These are phyloP conservation scores for Paguma larvata DNA, from an alignment of 2,797 vertebrate species.

Conservation along the genomic window DNA sequence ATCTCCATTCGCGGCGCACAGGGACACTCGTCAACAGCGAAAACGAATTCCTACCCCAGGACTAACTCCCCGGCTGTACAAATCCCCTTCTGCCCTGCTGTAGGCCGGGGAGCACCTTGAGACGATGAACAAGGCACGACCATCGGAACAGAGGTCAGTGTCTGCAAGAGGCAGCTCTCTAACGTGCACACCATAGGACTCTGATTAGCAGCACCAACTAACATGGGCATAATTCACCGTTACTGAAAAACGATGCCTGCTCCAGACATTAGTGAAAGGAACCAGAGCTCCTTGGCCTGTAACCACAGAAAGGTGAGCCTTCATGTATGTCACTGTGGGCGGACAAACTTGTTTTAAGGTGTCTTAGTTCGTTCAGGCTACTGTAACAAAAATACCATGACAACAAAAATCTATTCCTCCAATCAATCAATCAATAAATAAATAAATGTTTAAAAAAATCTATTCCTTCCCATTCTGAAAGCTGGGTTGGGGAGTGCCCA, in stretches of 20 bases:
- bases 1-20: background rate
- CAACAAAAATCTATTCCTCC: background rate
- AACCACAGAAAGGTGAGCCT: background rate
- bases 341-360: background rate
- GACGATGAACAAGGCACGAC: conserved; percentile 25
- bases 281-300: background rate
- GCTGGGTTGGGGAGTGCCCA: background rate
- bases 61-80: background rate
- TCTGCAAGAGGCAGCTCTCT: conserved; percentile 14
- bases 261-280: background rate
- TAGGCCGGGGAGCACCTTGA: background rate
- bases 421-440: too few species aligned
- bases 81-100: background rate
- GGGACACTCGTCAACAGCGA: background rate
- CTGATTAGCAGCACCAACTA: background rate
- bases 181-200: background rate
- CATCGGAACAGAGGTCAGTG: background rate
- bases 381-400: background rate
- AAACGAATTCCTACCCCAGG: background rate
- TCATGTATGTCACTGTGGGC: background rate
- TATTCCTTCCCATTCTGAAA: background rate
- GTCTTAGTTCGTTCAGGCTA: background rate
- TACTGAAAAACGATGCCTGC: background rate
- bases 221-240: background rate
- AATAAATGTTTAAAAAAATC: background rate